Base-by-base conservation (phyloP, 2,113 vertebrate genomes). In the Orientallactaga bullata region DNA sequence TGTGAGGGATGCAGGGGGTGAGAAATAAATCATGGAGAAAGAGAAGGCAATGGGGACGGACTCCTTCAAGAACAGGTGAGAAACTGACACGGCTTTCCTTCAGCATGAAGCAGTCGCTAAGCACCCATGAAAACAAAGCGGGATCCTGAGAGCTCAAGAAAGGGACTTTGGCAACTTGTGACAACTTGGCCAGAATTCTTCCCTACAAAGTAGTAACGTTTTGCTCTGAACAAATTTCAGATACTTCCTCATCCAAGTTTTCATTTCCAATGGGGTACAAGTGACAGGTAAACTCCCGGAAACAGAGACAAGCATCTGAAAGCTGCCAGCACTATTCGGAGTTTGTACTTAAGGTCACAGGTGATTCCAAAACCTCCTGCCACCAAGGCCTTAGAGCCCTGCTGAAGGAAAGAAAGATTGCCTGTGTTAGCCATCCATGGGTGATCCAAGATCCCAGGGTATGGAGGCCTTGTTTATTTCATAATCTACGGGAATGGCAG, bases 71-170 rank as follows among this genome's bases (percentile, higher is more conserved):
- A 24, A 10, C 15, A 4, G 18, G 2, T 0, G 28, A 58, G n/a
- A 37, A 61, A 58, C 47, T 65, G 2, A 18, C 1, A 0, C 16
- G 7, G 2, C 4, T 15, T 66, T 26, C 39, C 82, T 37, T 73
- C 21, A 7, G 2, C 30, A 26, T 9, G 1, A 30, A 63, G 42
- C 60, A 58, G 20, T 26, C 37, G 39, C 15, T 47, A 8, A 39
- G 30, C 18, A 6, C 28, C 13, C n/a, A 74, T 71, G 72, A 26
- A 5, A 2, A 1, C 0, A 3, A 30, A 18, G 16, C 4, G 2
- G 82, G 12, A 24, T 17, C 74, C 69, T 24, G 18, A 28, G 47
- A 39, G 16, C 23, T 32, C 66, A 5, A 24, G 28, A 72, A 47
- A 28, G 55, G 9, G 60, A 4, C 55, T 18, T 18, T 20, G 65